Base-by-base conservation (phyloP, 2,888 invertebrate species). In the Callinectes sapidus region DNA sequence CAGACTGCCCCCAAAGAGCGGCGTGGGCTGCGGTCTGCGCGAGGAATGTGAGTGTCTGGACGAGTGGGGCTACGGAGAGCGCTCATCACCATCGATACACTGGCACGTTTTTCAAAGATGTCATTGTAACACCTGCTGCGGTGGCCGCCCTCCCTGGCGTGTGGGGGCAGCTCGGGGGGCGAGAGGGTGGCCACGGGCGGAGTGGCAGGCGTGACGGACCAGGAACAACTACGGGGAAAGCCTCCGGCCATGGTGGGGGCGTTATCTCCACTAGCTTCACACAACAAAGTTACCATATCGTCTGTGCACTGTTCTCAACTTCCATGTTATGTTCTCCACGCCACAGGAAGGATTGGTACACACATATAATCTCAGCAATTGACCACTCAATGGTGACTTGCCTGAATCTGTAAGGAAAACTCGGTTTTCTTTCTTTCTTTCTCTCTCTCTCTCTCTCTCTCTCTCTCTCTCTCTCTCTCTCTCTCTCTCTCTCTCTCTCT, bases 161-260 rank as follows among this genome's bases (percentile, higher is more conserved):
- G 86, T 2, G 35, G 54, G 3, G 85, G 77, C 5, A n/a, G 77
- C 14, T 92, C 87, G 0, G 87, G 92, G 55, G 90, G 77, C 16
- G 90, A 77, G 87, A 77, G 48, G 42, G 90, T 71, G 87, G 92
- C 90, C 81, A 92, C 92, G 32, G 92, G 92, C 2, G 92, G 92
- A 16, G 92, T 92, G 92, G 92, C 92, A 14, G 92, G 92, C 6
- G 92, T 92, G 16, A 92, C 92, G 28, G 92, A 92, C 92, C 92
- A 92, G 23, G 92, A 92, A 55, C 92, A 92, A 35, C 90, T 90
- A 13, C 92, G 92, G 23, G 92, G 92, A 66, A 92, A 90, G 48
- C 92, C 92, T 55, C 87, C 81, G 32, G 81, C 81, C 81, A 81
- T 81, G 32, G 81, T 81, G 81, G 81, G 81, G 81, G 32, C 81